Evolutionary conservation across 2,888 invertebrate species (phyloP).

Genomic region (Sceliomorpha sp.): DNA sequence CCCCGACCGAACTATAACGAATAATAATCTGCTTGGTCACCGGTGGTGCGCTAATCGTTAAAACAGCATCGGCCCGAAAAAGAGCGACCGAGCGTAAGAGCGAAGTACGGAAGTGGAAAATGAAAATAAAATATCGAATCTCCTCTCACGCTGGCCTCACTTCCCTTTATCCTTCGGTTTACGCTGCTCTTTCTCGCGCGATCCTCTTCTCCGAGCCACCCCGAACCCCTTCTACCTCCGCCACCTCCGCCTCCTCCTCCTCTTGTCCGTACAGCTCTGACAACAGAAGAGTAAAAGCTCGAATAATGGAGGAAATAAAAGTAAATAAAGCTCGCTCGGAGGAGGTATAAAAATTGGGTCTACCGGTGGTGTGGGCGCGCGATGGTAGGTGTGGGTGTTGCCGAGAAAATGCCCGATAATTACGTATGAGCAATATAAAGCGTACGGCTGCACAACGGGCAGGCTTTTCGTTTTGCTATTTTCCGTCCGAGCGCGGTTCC

Average conservation of each 20-base stretch:
- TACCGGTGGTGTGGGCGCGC: constrained; percentile 11
- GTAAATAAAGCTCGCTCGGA: constrained; percentile 54
- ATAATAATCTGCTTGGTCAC: constrained; percentile 59
- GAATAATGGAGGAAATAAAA: constrained; percentile 63
- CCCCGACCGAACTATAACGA: constrained; percentile 41
- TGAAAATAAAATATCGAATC: constrained; percentile 49
- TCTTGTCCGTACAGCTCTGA: constrained; percentile 37
- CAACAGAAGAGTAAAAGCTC: constrained; percentile 58
- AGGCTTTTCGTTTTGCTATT: constrained; percentile 57
- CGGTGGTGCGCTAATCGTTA: constrained; percentile 59
- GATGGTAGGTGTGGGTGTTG: constrained; percentile 39
- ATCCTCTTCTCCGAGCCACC: constrained; percentile 22
- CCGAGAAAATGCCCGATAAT: constrained; percentile 67
- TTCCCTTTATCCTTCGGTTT: constrained; percentile 27
- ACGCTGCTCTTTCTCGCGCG: constrained; percentile 25
- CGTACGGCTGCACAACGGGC: constrained; percentile 57
- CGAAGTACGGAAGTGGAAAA: constrained; percentile 43
- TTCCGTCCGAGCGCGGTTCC: constrained; percentile 43
- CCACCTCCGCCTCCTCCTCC: constrained; percentile 8
- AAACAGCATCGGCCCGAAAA: constrained; percentile 56
- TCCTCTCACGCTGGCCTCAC: constrained; percentile 16
- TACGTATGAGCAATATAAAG: constrained; percentile 68
- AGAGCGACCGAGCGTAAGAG: constrained; percentile 39
- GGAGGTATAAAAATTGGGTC: constrained; percentile 55
- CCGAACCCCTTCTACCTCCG: constrained; percentile 16